A percentile compares a stretch with the other conserved stretches of the same genome.
These are phyloP conservation scores for Dicrurus megarhynchus DNA, from an alignment of 2,113 vertebrate species.

Conservation along the genomic window DNA sequence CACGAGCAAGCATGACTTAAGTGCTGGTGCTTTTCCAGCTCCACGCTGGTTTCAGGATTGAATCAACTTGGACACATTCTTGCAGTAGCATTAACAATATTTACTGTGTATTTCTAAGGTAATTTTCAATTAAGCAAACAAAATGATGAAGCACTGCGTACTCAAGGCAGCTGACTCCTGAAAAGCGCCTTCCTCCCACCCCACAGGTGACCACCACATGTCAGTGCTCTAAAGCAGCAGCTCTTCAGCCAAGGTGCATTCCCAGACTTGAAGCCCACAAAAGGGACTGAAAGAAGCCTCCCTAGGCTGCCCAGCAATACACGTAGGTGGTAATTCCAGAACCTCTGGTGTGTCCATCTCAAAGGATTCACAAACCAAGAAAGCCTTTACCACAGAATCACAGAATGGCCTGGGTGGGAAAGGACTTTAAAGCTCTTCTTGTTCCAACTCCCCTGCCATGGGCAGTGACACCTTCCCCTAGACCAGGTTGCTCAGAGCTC, in stretches of 20 bases:
- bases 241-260: not conserved
- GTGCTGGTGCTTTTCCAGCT: not conserved
- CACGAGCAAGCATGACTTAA: not conserved
- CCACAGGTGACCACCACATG: too few species aligned
- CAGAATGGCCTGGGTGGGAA: not conserved
- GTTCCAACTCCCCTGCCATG: too few species aligned
- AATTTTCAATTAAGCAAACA: not conserved
- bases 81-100: not conserved
- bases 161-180: not conserved
- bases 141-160: not conserved
- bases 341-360: not conserved
- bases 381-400: not conserved
- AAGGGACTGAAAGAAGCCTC: not conserved
- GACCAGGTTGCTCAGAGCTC: fast-evolving
- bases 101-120: not conserved
- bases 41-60: not conserved
- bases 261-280: not conserved
- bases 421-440: not conserved
- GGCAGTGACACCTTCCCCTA: not conserved
- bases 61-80: not conserved
- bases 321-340: not conserved
- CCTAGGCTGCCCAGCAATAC: not conserved
- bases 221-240: not conserved
- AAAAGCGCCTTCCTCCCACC: not conserved
- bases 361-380: not conserved